Conservation (phyloP, 2,113 vertebrate species). For the Gracilinanus agilis region DNA sequence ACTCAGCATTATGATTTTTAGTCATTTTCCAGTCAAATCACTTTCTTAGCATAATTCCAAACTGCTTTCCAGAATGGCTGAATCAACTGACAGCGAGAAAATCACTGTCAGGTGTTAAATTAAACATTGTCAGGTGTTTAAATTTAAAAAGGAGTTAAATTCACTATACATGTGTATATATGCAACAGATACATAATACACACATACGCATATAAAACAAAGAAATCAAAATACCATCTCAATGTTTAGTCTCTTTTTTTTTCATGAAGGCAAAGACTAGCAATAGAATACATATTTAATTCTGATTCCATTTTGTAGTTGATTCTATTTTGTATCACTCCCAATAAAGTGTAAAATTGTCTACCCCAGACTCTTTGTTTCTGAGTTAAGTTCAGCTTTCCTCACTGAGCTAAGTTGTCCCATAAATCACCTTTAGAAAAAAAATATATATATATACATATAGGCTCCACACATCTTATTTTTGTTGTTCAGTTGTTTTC, state of each 20-base stretch:
- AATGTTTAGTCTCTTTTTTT: conserved; percentile 93
- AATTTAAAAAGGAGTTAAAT: neutral
- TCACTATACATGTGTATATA: neutral
- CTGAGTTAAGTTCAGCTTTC: neutral
- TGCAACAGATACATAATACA: neutral
- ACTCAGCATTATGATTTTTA: neutral
- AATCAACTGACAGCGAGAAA: neutral
- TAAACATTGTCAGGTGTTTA: too few relatives aligned
- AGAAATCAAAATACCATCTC: conserved; percentile 88
- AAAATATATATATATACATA: neutral
- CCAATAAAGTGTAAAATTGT: neutral
- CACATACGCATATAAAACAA: conserved; percentile 14
- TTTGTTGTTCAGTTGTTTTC: too few relatives aligned
- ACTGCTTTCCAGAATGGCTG: neutral
- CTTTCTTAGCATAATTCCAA: neutral
- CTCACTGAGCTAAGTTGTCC: neutral
- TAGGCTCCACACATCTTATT: too few relatives aligned
- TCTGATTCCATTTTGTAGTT: neutral
- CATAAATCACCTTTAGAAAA: neutral
- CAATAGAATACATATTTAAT: conserved; percentile 86
- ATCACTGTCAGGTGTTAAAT: too few relatives aligned
- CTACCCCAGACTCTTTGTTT: neutral
- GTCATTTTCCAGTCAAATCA: neutral
- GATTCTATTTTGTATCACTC: neutral
- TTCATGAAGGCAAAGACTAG: conserved; percentile 91